Percentiles rank a stretch among this genome's conserved stretches.
phyloP scores from a whole-genome alignment of 2,113 vertebrate genomes.

The Balaeniceps rex region DNA sequence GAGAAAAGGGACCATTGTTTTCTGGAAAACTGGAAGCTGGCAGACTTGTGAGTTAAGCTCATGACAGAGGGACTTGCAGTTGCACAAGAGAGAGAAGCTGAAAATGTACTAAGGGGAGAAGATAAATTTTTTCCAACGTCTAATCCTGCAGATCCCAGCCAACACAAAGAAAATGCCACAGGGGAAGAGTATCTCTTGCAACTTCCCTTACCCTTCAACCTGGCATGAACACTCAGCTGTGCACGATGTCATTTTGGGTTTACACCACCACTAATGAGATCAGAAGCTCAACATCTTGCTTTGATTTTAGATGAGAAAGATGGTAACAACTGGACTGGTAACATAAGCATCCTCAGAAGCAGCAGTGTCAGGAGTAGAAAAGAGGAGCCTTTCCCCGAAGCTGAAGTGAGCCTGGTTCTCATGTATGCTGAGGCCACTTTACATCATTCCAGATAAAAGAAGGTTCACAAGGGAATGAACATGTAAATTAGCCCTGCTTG shows the following conservation, averaged over 20 bases:
- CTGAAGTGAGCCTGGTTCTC: not conserved
- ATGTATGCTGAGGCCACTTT: not conserved
- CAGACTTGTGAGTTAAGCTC: not conserved
- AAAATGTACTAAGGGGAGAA: not conserved
- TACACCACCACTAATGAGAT: not conserved
- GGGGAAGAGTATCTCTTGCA: not conserved
- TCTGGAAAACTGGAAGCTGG: not conserved
- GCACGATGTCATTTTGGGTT: not conserved
- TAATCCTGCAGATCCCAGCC: not conserved
- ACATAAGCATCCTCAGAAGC: not conserved
- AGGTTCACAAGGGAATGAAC: not conserved
- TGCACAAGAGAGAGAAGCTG: not conserved
- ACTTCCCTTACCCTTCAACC: not conserved
- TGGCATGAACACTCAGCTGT: rapidly evolving
- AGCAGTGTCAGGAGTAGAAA: not conserved
- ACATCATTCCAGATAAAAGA: not conserved
- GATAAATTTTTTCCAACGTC: not conserved
- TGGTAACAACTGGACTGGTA: not conserved
- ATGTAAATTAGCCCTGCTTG: not conserved
- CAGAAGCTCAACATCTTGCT: not conserved
- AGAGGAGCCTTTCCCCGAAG: not conserved
- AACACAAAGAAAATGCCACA: not conserved
- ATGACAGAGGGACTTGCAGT: not conserved
- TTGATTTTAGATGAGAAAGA: not conserved
- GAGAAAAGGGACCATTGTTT: not conserved